Conservation (phyloP, 2,888 invertebrate genomes). For the Erebia palarica region DNA sequence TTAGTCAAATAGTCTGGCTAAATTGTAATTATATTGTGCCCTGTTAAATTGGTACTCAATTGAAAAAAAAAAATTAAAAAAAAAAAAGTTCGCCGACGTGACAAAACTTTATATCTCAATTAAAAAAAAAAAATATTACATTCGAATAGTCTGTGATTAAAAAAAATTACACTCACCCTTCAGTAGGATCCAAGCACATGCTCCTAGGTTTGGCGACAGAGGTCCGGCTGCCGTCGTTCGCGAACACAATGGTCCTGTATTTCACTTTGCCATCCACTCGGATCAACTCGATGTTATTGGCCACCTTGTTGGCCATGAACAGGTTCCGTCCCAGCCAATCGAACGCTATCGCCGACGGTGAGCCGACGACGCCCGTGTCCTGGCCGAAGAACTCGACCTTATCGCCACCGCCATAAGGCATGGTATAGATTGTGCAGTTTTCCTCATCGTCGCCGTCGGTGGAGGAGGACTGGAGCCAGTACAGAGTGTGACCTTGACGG, state of each 20-base stretch:
- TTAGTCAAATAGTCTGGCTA: no score
- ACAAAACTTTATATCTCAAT: no score
- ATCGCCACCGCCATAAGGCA: constrained; percentile 93
- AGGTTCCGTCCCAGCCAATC: constrained; percentile 98
- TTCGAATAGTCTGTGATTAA: no score
- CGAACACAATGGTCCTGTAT: constrained; percentile 92
- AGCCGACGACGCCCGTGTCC: constrained; percentile 93
- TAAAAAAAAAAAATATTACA: no score
- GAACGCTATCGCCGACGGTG: constrained; percentile 95
- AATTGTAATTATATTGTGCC: no score
- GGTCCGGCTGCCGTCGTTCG: constrained; percentile 92
- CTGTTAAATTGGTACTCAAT: no score
- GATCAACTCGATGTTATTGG: constrained; percentile 95
- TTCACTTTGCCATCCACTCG: constrained; percentile 92
- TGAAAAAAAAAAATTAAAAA: no score
- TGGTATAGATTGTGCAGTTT: constrained; percentile 93
- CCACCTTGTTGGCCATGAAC: constrained; percentile 94
- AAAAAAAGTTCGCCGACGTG: no score
- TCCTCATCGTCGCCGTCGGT: constrained; percentile 88
- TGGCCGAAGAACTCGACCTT: constrained; percentile 87
- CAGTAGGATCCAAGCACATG: constrained; percentile 95
- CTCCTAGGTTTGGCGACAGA: constrained; percentile 95
- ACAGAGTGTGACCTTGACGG: constrained; percentile 90
- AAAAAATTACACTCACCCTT: constrained; percentile 84
- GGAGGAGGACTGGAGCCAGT: constrained; percentile 90